phyloP scores from a whole-genome alignment of 2,888 invertebrate genomes.

The Odontomyia ornata region DNA sequence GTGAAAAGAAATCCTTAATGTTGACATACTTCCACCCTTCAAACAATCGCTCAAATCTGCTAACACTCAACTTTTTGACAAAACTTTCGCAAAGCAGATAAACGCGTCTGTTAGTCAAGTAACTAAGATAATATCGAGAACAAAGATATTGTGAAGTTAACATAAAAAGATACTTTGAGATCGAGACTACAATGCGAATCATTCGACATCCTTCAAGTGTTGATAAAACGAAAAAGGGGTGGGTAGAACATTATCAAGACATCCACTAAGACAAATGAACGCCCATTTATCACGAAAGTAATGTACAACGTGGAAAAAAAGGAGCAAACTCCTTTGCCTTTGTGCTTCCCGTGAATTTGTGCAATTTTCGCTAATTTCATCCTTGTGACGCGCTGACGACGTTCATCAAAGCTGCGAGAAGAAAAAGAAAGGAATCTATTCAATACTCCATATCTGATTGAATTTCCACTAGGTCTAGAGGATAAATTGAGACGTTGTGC shows the following conservation, averaged over 20 bases:
- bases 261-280: neutral
- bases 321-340: neutral
- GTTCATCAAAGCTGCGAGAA: neutral
- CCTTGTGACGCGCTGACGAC: neutral
- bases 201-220: neutral
- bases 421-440: neutral
- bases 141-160: too few relatives aligned
- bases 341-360: neutral
- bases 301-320: neutral
- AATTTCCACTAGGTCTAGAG: neutral
- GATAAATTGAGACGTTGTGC: neutral
- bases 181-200: neutral
- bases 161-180: neutral
- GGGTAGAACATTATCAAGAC: neutral
- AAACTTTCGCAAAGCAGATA: too few relatives aligned
- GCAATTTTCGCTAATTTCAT: constrained; percentile 6
- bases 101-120: too few relatives aligned
- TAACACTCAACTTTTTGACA: too few relatives aligned
- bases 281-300: constrained; percentile 3
- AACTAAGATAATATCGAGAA: too few relatives aligned
- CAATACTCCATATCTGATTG: neutral
- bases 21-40: too few relatives aligned
- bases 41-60: too few relatives aligned
- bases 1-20: too few relatives aligned
- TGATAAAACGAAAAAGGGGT: neutral